Conservation (phyloP, 1,140 invertebrate species). For the Lasioglossum albipes region DNA sequence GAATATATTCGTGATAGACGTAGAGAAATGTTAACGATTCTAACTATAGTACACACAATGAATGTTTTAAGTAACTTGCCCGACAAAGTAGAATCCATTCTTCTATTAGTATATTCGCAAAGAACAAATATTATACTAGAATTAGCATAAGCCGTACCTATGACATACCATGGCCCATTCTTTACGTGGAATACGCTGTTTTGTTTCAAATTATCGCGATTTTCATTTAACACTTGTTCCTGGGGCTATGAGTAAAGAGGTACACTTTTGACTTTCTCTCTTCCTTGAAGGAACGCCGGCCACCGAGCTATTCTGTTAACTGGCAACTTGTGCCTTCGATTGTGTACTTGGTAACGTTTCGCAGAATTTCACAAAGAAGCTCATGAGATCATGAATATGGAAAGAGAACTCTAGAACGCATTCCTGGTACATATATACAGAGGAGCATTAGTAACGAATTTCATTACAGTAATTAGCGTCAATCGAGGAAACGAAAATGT, state of each 20-base stretch:
- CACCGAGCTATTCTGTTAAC: constrained; percentile 33
- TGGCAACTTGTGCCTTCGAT: constrained; percentile 34
- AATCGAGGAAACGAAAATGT: constrained; percentile 10
- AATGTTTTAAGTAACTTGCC: constrained; percentile 42
- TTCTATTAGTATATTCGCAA: constrained; percentile 20
- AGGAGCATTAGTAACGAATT: constrained; percentile 28
- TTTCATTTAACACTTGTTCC: constrained; percentile 41
- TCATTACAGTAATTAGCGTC: constrained; percentile 6
- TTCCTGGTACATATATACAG: constrained; percentile 13
- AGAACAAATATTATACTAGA: constrained; percentile 8
- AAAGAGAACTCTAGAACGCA: constrained; percentile 15
- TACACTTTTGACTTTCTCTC: constrained; percentile 32
- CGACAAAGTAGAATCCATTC: constrained; percentile 41
- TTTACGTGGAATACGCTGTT: constrained; percentile 10
- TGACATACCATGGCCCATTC: constrained; percentile 38
- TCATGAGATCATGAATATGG: constrained; percentile 25
- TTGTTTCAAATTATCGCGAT: constrained; percentile 10
- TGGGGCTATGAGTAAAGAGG: constrained; percentile 40
- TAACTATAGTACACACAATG: constrained; percentile 26
- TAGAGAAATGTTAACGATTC: constrained; percentile 58
- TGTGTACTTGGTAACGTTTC: constrained; percentile 24
- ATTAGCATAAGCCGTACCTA: constrained; percentile 30
- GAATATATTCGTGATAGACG: constrained; percentile 61
- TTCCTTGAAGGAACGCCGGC: constrained; percentile 40
- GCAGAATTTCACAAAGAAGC: constrained; percentile 21